Evolutionary conservation across 1,140 invertebrate genomes (phyloP), one percentile per base, ranked within the genome.

Genomic region (Chionoecetes opilio): DNA sequence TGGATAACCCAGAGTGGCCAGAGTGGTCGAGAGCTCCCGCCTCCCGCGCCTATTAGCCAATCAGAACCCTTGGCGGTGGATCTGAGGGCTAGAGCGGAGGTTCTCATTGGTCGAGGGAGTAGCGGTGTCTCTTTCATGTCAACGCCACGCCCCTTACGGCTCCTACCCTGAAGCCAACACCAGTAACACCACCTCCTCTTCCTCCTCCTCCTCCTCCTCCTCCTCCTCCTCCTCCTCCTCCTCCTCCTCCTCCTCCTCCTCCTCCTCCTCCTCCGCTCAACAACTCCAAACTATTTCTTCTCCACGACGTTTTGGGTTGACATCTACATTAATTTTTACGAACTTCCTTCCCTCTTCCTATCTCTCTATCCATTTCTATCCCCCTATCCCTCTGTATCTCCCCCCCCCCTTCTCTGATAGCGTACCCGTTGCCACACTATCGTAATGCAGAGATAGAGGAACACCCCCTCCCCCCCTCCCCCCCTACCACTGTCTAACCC

Each of bases 121-220:
- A 94, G 93, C 93, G 93, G 93, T 41, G 89, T 86, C 82, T 86
- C 93, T 94, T 94, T 94, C 93, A 94, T 94, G 88, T 94, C 75
- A 21, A 41, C 38, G 14, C 26, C 89, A 29, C 93, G 93, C 93
- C 93, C 82, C 90, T 94, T 88, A 38, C 87, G 26, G 21, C 21
- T n/a, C 87, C 17, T 84, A 91, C 88, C 93, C 41, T 94, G 93
- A 63, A 82, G 2, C 26, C 31, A 82, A 38, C 34, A 41, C 32
- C 35, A 0, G 37, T 37, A 1, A n/a, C 11, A 86, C 84, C 35
- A 17, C 14, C 84, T 34, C 29, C 14, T n/a, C 84, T 86, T 8
- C 14, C 14, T 14, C 14, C 41, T 14, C 41, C 41, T 5, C 5
- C 41, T 14, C 41, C 14, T 46, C 41, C 41, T 46, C 14, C 41